These are phyloP conservation scores for Mustelus asterias DNA, from an alignment of 2,113 vertebrate genomes.

Conservation along the genomic window DNA sequence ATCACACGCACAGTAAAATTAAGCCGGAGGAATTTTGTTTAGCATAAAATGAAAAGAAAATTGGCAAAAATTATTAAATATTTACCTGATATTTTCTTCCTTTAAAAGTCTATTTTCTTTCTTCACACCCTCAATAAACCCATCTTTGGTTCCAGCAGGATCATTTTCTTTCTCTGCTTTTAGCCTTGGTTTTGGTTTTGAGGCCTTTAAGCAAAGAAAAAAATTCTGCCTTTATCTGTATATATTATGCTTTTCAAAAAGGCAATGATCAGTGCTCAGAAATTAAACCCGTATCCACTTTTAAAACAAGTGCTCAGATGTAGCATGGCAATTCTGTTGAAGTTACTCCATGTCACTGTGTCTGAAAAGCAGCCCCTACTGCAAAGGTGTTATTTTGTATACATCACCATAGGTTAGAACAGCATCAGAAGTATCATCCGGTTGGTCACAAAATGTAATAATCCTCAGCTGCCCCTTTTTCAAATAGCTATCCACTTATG, in stretches of 20 bases:
- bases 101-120: slow-evolving; percentile 77
- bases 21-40: not conserved
- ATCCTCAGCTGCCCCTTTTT: not conserved
- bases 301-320: not conserved
- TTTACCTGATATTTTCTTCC: slow-evolving; percentile 83
- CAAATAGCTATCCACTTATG: not conserved
- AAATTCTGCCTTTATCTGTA: not conserved
- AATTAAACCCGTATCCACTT: not conserved
- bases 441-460: not conserved
- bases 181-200: slow-evolving; percentile 77
- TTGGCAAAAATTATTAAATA: not conserved
- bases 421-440: not conserved
- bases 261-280: not conserved
- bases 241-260: not conserved
- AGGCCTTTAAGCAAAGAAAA: slow-evolving; percentile 60
- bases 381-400: not conserved
- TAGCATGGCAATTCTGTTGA: not conserved
- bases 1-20: not conserved
- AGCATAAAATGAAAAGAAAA: not conserved
- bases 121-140: slow-evolving; percentile 74
- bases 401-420: not conserved
- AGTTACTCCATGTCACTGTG: not conserved
- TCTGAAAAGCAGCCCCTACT: not conserved
- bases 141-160: slow-evolving; percentile 75
- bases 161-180: slow-evolving; percentile 93